Conservation (phyloP, 2,113 vertebrate species). For the Rhagologus leucostigma region DNA sequence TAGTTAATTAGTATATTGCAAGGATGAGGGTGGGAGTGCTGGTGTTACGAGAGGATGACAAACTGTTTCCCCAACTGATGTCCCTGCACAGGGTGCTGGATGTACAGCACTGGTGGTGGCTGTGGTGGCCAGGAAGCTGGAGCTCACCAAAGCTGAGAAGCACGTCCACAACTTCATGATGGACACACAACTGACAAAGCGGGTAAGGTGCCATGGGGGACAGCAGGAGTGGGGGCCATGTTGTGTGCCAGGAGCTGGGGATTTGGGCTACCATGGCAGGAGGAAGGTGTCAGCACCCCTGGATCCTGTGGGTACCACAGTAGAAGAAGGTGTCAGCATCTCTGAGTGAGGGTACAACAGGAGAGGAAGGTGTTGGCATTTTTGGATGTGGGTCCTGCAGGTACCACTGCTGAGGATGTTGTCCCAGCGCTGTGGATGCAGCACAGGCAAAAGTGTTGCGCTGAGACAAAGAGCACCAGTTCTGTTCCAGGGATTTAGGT, state of each 20-base stretch:
- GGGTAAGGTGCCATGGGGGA: constrained; percentile 76
- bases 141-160: constrained; percentile 97
- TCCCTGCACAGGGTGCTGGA: constrained; percentile 83
- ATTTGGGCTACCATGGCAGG: neutral
- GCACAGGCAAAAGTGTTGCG: accelerated
- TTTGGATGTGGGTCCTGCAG: neutral
- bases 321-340: neutral
- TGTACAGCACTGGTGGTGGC: constrained; percentile 97
- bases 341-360: neutral
- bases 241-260: neutral
- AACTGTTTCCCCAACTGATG: neutral
- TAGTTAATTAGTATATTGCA: neutral
- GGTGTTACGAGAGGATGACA: neutral
- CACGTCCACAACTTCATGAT: constrained; percentile 99
- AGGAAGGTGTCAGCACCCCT: neutral
- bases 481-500: neutral
- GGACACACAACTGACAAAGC: constrained; percentile 97
- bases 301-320: neutral
- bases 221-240: neutral
- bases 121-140: constrained; percentile 96
- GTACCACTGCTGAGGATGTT: neutral
- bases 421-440: neutral
- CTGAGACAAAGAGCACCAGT: neutral
- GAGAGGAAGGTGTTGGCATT: neutral
- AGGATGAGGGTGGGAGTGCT: neutral